These are phyloP conservation scores for Sebastiscus tertius DNA, from an alignment of 2,797 vertebrate genomes.

Conservation along the genomic window DNA sequence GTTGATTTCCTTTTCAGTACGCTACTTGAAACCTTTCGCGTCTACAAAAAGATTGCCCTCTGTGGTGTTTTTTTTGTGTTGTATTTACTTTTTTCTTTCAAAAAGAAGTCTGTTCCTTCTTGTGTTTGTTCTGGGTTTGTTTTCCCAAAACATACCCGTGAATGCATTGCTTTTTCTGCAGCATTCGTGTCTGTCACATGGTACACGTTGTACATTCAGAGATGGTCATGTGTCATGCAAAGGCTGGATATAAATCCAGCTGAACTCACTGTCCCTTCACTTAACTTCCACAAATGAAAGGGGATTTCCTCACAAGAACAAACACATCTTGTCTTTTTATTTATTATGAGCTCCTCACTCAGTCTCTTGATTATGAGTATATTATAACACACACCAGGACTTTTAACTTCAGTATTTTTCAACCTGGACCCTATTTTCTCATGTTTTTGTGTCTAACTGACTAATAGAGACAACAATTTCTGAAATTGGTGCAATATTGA, in stretches of 20 bases:
- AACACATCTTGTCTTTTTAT: not conserved
- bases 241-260: not conserved
- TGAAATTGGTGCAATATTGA: too few species aligned
- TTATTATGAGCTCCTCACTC: not conserved
- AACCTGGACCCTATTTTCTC: too few species aligned
- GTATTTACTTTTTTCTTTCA: too few species aligned
- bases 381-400: not conserved
- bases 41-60: too few species aligned
- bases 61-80: too few species aligned
- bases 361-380: not conserved
- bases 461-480: accelerated
- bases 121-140: not conserved
- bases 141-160: not conserved
- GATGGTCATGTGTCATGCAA: not conserved
- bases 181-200: not conserved
- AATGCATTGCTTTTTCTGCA: not conserved
- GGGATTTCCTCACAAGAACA: not conserved
- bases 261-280: not conserved
- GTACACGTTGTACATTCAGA: not conserved
- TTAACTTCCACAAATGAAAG: not conserved
- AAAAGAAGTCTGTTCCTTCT: not conserved
- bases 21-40: not conserved
- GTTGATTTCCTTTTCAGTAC: not conserved
- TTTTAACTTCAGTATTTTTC: not conserved
- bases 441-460: too few species aligned